Percentiles rank a stretch among this genome's conserved stretches.
Evolutionary conservation across 2,888 invertebrate species (phyloP).

Genomic region (Tiliacea aurago): DNA sequence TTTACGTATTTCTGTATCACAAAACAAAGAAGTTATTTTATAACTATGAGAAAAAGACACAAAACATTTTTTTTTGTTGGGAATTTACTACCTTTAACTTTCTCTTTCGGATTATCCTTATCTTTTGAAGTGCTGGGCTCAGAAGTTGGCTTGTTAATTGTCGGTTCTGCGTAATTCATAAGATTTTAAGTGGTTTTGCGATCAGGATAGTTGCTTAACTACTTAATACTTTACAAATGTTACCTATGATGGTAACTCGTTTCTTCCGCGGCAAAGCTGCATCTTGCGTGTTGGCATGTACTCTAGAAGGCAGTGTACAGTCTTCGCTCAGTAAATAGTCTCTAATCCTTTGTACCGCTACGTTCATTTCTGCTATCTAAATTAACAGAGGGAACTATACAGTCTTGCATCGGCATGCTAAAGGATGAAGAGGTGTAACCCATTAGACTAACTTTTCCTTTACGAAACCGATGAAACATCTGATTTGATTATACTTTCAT

Average conservation of each 20-base stretch:
- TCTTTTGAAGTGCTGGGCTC: slow-evolving; percentile 76
- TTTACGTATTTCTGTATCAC: slow-evolving; percentile 64
- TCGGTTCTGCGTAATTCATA: slow-evolving; percentile 40
- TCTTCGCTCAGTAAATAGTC: slow-evolving; percentile 85
- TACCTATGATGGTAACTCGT: slow-evolving; percentile 81
- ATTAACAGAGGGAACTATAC: slow-evolving; percentile 16
- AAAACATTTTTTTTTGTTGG: background rate
- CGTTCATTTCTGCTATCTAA: slow-evolving; percentile 87
- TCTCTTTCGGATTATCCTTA: slow-evolving; percentile 64
- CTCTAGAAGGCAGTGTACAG: slow-evolving; percentile 77
- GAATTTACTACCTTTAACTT: slow-evolving; percentile 62
- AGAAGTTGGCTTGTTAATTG: background rate
- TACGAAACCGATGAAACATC: background rate
- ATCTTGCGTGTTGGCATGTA: slow-evolving; percentile 43
- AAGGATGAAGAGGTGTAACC: no score
- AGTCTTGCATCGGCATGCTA: background rate
- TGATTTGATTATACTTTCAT: background rate
- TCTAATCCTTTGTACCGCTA: slow-evolving; percentile 85
- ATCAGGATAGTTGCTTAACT: background rate
- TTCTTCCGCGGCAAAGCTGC: slow-evolving; percentile 76
- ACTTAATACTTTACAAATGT: slow-evolving; percentile 7
- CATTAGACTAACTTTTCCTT: no score
- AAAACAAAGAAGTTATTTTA: slow-evolving; percentile 24
- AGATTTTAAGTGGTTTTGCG: background rate
- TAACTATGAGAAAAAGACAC: background rate